phyloP scores from a whole-genome alignment of 2,888 invertebrate genomes.

The Pollenia griseotomentosa region DNA sequence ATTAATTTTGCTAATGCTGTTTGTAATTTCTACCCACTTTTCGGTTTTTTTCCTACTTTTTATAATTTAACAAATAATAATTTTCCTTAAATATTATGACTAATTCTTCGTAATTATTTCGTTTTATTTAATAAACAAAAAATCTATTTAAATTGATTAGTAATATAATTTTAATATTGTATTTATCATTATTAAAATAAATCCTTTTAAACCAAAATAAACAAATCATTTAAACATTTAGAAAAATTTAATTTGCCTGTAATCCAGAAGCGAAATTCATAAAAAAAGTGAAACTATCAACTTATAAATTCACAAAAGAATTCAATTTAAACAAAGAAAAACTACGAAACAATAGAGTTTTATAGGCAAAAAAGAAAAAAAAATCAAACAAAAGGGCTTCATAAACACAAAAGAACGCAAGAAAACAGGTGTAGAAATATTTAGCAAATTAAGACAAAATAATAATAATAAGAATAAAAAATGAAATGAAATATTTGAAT shows the following conservation, averaged over 20 bases:
- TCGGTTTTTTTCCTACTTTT: no score
- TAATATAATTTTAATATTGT: neutral
- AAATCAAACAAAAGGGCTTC: neutral
- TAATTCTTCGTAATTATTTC: neutral
- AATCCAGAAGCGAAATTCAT: neutral
- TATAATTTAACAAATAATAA: no score
- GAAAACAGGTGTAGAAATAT: conserved; percentile 44
- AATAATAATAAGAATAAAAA: neutral
- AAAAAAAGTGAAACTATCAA: conserved; percentile 33
- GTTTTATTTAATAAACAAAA: neutral
- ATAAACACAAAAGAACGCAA: neutral
- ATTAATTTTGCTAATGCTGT: no score
- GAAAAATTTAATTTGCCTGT: neutral
- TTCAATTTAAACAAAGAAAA: conserved; percentile 16
- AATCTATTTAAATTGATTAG: neutral
- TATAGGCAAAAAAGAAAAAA: neutral
- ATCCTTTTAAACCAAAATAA: neutral
- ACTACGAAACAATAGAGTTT: conserved; percentile 35
- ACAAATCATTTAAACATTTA: neutral
- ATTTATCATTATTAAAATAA: neutral
- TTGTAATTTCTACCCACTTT: no score
- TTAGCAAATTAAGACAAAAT: neutral
- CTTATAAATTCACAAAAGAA: conserved; percentile 32
- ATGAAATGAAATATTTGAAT: neutral
- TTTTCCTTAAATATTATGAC: no score